Evolutionary conservation across 1,140 invertebrate species (phyloP).

Genomic region (Drosophila setifemur): DNA sequence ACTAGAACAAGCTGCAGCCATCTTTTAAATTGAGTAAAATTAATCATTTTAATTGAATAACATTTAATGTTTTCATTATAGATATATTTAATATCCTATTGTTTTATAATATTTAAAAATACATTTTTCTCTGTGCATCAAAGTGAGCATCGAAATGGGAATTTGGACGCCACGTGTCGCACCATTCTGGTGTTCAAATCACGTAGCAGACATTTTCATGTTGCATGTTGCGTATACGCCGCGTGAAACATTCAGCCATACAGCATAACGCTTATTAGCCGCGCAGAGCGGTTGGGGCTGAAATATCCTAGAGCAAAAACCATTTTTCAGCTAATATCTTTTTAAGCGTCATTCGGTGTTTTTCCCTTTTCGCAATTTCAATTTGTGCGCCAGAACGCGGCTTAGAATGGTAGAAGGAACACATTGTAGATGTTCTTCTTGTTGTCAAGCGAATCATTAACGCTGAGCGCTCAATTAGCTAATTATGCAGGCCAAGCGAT

Average conservation of each 20-base stretch:
- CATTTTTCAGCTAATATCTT: conserved; percentile 49
- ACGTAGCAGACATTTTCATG: conserved; percentile 72
- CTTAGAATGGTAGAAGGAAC: conserved; percentile 2
- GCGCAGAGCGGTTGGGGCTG: neutral
- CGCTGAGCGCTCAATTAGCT: conserved; percentile 57
- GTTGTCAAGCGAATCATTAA: conserved; percentile 41
- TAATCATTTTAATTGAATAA: too few species aligned
- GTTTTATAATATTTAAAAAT: too few species aligned
- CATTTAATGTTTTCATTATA: too few species aligned
- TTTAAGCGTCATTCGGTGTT: conserved; percentile 42
- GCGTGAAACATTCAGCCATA: conserved; percentile 36
- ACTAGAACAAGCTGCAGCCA: too few species aligned
- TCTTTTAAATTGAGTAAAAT: too few species aligned
- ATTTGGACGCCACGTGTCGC: conserved; percentile 57
- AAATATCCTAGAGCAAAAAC: neutral
- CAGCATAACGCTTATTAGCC: conserved; percentile 60
- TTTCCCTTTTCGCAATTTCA: conserved; percentile 9
- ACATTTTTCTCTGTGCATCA: conserved; percentile 4
- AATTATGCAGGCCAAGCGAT: conserved; percentile 49
- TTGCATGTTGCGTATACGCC: conserved; percentile 73
- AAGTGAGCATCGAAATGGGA: conserved; percentile 32
- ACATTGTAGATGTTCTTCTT: neutral
- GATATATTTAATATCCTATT: neutral
- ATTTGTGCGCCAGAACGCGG: conserved; percentile 15
- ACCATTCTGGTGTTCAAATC: conserved; percentile 60